These are phyloP conservation scores for Umimayanthus chanpuru DNA, from an alignment of 92 coral and sea anemone species.

Conservation along the genomic window DNA sequence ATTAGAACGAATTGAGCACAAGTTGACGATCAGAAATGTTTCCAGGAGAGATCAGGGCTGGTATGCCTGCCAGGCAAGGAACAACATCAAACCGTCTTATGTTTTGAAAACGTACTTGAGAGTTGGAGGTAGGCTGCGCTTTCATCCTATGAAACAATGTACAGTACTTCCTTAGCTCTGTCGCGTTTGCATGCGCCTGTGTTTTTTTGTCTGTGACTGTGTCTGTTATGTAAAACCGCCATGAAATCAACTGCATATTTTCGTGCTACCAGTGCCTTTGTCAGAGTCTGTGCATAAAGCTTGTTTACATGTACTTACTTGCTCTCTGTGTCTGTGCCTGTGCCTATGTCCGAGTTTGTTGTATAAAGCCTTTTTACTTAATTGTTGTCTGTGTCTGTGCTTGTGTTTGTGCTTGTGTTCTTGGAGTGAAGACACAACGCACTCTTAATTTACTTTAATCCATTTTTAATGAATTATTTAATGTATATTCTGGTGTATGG, in stretches of 20 bases:
- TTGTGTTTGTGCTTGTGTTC: neutral
- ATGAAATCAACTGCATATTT: neutral
- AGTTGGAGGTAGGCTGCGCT: neutral
- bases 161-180: neutral
- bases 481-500: too few relatives aligned
- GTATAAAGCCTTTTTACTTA: too few relatives aligned
- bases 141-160: too few relatives aligned
- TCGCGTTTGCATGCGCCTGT: neutral
- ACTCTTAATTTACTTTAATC: too few relatives aligned
- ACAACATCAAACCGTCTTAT: neutral
- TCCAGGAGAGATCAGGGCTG: slow-evolving; percentile 16
- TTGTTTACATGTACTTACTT: too few relatives aligned
- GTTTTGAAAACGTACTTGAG: slow-evolving; percentile 13
- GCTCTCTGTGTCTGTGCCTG: neutral
- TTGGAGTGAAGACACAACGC: too few relatives aligned
- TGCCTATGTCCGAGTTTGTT: neutral
- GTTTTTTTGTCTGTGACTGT: neutral
- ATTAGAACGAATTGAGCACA: neutral
- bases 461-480: too few relatives aligned
- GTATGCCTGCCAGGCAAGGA: slow-evolving; percentile 7
- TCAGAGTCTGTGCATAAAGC: too few relatives aligned
- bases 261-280: neutral
- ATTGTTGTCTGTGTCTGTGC: neutral
- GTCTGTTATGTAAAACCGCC: neutral
- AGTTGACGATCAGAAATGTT: slow-evolving; percentile 1